Evolutionary conservation across 2,888 invertebrate species (phyloP).

Genomic region (Tortricodes alternella): DNA sequence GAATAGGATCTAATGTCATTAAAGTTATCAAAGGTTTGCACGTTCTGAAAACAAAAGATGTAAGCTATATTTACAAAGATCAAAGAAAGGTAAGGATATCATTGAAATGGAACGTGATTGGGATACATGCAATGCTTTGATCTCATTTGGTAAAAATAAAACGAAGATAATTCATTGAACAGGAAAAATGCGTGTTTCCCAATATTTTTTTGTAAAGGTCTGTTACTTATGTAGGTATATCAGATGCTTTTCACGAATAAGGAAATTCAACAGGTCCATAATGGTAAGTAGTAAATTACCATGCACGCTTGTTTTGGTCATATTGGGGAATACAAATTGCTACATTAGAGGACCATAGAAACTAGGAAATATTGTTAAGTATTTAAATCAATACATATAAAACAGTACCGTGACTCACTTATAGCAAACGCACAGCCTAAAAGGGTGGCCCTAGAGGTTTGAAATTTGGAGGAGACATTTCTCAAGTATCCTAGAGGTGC

Average conservation of each 20-base stretch:
- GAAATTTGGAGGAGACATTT: too few species aligned
- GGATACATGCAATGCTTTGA: constrained; percentile 1
- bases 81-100: constrained; percentile 7
- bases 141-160: constrained; percentile 3
- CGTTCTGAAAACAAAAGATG: background rate
- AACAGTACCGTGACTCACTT: too few species aligned
- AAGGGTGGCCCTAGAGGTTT: too few species aligned
- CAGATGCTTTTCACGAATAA: background rate
- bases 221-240: constrained; percentile 1
- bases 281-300: background rate
- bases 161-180: background rate
- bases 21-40: background rate
- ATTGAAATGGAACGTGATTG: constrained; percentile 22
- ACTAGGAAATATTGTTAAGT: background rate
- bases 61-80: background rate
- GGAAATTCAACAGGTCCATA: constrained; percentile 10
- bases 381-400: background rate
- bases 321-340: background rate
- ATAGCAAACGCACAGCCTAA: too few species aligned
- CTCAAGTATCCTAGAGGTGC: too few species aligned
- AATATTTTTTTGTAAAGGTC: background rate
- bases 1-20: background rate
- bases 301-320: background rate
- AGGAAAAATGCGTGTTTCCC: background rate
- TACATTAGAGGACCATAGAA: background rate